phyloP scores from a whole-genome alignment of 2,888 invertebrate species.

The Thera britannica region DNA sequence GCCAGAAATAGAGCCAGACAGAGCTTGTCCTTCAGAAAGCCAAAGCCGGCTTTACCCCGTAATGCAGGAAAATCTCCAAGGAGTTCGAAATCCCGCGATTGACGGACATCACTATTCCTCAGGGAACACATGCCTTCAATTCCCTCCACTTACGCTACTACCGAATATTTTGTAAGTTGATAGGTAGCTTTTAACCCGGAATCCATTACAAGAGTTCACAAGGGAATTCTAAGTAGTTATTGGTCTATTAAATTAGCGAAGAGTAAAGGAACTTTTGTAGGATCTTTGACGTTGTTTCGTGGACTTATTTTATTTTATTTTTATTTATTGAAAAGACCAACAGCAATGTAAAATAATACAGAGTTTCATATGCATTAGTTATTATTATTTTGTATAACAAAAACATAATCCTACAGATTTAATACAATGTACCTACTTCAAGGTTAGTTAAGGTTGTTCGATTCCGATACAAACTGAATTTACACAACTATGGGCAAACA shows the following conservation, averaged over 20 bases:
- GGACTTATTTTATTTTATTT: background rate
- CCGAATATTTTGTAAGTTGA: constrained; percentile 28
- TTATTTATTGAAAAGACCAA: no score
- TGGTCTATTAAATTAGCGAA: constrained; percentile 40
- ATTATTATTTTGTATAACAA: no score
- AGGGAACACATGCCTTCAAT: constrained; percentile 34
- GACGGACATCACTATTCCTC: constrained; percentile 24
- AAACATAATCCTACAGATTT: no score
- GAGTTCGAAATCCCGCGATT: background rate
- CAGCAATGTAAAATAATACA: no score
- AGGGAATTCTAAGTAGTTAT: constrained; percentile 37
- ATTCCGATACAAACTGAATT: no score
- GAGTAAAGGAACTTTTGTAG: constrained; percentile 7
- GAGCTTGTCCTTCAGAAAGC: background rate
- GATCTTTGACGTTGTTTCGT: background rate
- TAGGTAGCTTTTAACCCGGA: constrained; percentile 14
- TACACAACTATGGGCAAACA: no score
- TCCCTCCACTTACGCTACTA: constrained; percentile 34
- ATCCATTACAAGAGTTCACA: constrained; percentile 39
- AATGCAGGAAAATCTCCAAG: background rate
- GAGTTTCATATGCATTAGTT: no score
- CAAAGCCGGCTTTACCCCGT: background rate
- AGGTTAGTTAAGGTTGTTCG: no score
- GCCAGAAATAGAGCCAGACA: no score
- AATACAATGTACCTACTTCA: no score